These are phyloP conservation scores for Enteromius anoplus DNA, from an alignment of 2,797 vertebrate species.

Conservation along the genomic window DNA sequence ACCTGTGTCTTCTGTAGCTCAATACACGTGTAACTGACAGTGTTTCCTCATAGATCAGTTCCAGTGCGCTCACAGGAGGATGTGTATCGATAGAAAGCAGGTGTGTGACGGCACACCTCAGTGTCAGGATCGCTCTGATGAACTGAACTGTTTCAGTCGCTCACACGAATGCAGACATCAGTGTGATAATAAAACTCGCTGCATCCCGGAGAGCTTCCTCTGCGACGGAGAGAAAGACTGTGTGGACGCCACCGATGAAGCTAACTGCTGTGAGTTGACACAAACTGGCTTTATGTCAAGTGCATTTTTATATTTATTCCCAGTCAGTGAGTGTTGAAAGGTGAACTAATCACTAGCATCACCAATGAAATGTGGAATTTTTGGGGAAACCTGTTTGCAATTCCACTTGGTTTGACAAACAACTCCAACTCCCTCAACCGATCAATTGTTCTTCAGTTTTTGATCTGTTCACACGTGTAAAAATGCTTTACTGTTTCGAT, in stretches of 20 bases:
- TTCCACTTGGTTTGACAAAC: too few species aligned
- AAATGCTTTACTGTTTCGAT: too few species aligned
- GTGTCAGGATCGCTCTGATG: conserved; percentile 78
- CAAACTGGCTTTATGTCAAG: neutral
- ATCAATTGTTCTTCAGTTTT: too few species aligned
- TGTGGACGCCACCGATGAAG: conserved; percentile 77
- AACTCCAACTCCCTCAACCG: too few species aligned
- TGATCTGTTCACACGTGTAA: too few species aligned
- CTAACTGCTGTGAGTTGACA: conserved; percentile 67
- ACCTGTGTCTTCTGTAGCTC: neutral
- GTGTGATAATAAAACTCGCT: conserved; percentile 69
- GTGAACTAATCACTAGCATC: neutral
- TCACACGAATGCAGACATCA: conserved; percentile 68
- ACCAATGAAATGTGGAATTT: too few species aligned
- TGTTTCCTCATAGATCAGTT: conserved; percentile 17
- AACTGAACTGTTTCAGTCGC: conserved; percentile 73
- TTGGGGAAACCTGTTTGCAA: too few species aligned
- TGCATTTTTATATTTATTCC: neutral
- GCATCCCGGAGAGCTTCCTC: conserved; percentile 57
- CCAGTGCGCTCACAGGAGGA: conserved; percentile 64
- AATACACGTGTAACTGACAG: neutral
- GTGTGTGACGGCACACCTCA: conserved; percentile 76
- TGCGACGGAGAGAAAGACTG: conserved; percentile 72
- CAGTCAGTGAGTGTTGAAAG: neutral
- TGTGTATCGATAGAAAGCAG: conserved; percentile 63